Evolutionary conservation across 2,797 vertebrate genomes (phyloP), one percentile per base, ranked within the genome.

Genomic region (Helostoma temminkii): DNA sequence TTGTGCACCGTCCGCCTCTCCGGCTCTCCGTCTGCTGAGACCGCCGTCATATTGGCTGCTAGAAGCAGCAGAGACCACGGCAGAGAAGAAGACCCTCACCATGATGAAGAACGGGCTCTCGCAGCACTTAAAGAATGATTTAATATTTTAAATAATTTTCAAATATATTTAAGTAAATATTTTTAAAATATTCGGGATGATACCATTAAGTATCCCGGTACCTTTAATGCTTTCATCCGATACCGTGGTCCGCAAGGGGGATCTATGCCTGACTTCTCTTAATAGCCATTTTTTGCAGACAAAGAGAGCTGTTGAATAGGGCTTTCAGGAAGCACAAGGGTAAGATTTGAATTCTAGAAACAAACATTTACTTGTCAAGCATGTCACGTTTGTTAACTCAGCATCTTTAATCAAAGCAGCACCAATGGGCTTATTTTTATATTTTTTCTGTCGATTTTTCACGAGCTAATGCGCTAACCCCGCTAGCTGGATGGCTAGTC

Each of bases 231-330:
- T 89, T 89, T 89, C 78, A 80, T 79, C 87, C 81, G 76, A 83
- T 85, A 61, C 87, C 72, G 88, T 67, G 91, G 85, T 89, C 84
- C 90, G 76, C 85, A 56, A 85, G 88, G 80, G 91, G 92, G 90
- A 93, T 90, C 78, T 87, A 84, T 87, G 92, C 89, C 87, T 85
- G 90, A 91, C 89, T 92, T 89, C 90, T 92, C 89, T 82, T 77
- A 82, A 92, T 85, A 94, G 94, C 93, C 93, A 90, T 93, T 93
- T 94, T 92, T 85, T 91, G 83, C 91, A 95, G 94, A 95, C 94
- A 95, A 95, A 94, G 93, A 93, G 86, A 87, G 91, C 91, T 84
- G 89, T 84, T 91, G 88, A 94, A 88, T 86, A 89, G 73, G 48
- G 91, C 83, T 86, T 85, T 89, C 78, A 62, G 39, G 32, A 83